A percentile compares a stretch with the other conserved stretches of the same genome.
Evolutionary conservation across 30 jellyfish, hydroid and myxozoan species (phyloP).

Genomic region (Rhopilema esculentum): DNA sequence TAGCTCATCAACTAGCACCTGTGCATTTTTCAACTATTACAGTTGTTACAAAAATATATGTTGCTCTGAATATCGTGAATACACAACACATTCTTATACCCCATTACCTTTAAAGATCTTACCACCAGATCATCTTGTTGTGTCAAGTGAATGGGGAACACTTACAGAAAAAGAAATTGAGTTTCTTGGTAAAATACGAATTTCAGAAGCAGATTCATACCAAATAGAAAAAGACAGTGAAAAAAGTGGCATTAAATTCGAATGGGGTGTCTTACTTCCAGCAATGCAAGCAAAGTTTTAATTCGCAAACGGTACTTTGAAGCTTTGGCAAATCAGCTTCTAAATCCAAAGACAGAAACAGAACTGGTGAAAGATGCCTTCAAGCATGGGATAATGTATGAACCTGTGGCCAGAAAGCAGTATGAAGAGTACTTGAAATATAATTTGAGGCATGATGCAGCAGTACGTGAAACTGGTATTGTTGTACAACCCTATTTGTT

Average conservation of each 20-base stretch:
- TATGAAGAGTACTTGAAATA: constrained; percentile 31
- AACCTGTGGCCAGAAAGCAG: constrained; percentile 18
- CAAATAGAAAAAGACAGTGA: no score
- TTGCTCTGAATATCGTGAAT: no score
- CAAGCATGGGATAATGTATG: constrained; percentile 45
- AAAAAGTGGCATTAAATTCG: constrained; percentile 1
- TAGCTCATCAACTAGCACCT: no score
- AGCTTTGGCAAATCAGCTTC: constrained; percentile 1
- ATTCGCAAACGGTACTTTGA: constrained; percentile 48
- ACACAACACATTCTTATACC: no score
- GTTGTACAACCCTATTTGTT: constrained; percentile 52
- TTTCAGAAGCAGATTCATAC: constrained; percentile 7
- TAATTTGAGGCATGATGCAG: not conserved
- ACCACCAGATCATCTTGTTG: no score
- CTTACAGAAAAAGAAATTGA: no score
- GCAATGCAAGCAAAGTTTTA: constrained; percentile 42
- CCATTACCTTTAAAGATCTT: no score
- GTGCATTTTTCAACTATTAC: no score
- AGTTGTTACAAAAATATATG: no score
- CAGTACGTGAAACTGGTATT: constrained; percentile 37
- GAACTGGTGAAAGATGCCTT: constrained; percentile 35
- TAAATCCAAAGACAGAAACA: not conserved
- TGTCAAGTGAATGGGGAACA: no score
- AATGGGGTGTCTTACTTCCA: constrained; percentile 33
- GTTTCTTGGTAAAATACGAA: no score